phyloP scores from a whole-genome alignment of 2,888 invertebrate species.

The Leptarthrus brevirostris region DNA sequence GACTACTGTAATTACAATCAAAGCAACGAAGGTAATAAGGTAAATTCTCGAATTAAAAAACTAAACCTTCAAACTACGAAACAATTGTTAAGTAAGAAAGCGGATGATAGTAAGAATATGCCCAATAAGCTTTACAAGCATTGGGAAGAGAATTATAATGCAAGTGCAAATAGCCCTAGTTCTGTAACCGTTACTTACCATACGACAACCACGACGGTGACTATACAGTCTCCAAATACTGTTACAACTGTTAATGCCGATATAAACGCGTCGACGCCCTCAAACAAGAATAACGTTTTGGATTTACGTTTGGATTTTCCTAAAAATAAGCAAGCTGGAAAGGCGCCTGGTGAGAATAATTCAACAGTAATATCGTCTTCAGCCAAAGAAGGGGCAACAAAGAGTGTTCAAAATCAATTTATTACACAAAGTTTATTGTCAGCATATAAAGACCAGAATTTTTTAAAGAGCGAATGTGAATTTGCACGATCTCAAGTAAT shows the following conservation, averaged over 20 bases:
- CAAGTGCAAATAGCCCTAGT: not conserved
- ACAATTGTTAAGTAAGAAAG: conserved; percentile 47
- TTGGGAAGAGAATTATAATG: conserved; percentile 46
- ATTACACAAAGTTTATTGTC: conserved; percentile 59
- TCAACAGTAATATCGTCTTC: not conserved
- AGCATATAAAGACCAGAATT: conserved; percentile 64
- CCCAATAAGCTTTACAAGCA: conserved; percentile 45
- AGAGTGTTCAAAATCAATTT: conserved; percentile 61
- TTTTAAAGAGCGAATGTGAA: conserved; percentile 65
- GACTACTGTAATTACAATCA: not conserved
- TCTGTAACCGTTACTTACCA: conserved; percentile 47
- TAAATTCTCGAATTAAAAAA: conserved; percentile 24
- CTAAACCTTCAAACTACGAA: conserved; percentile 49
- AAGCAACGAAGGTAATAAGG: not conserved
- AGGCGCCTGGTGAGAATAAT: not conserved
- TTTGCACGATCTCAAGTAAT: conserved; percentile 65
- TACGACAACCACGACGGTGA: conserved; percentile 37
- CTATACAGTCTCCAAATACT: conserved; percentile 30
- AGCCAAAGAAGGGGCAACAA: conserved; percentile 11
- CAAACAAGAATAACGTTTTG: conserved; percentile 32
- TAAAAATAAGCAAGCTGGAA: conserved; percentile 41
- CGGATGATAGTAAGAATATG: conserved; percentile 51
- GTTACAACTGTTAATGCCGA: conserved; percentile 44
- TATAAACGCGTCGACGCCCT: conserved; percentile 8
- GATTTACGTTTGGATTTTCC: conserved; percentile 50